Evolutionary conservation across 2,113 vertebrate genomes (phyloP).

Genomic region (Zeus faber): DNA sequence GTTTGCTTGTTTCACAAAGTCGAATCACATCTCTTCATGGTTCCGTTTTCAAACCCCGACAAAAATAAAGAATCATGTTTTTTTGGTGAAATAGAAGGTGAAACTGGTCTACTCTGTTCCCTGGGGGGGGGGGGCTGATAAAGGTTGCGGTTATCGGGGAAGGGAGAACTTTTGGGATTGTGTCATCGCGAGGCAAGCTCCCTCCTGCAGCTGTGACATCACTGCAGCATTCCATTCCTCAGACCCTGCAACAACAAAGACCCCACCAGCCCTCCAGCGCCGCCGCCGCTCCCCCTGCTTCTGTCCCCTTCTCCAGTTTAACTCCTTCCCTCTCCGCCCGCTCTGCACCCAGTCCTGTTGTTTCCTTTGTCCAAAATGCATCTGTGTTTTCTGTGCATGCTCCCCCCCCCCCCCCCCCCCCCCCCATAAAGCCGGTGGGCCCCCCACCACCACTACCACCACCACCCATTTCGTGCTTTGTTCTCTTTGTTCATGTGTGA

Average conservation of each 20-base stretch:
- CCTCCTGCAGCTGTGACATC: constrained; percentile 74
- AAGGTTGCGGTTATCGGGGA: constrained; percentile 44
- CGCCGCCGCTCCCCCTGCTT: constrained; percentile 29
- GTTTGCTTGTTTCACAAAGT: background rate
- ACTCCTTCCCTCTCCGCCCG: constrained; percentile 40
- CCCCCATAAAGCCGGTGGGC: too few species aligned
- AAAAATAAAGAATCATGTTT: background rate
- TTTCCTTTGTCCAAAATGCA: constrained; percentile 2
- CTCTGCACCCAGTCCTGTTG: background rate
- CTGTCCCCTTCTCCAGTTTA: constrained; percentile 43
- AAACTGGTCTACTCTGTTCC: constrained; percentile 22
- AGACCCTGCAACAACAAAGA: constrained; percentile 69
- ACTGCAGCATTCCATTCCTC: constrained; percentile 74
- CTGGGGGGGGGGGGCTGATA: constrained; percentile 47
- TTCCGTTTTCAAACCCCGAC: background rate
- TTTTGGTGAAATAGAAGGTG: background rate
- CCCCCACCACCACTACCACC: too few species aligned
- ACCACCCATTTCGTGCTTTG: too few species aligned
- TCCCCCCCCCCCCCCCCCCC: too few species aligned
- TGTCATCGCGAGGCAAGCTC: constrained; percentile 74
- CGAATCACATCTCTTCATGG: too few species aligned
- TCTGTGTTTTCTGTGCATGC: constrained; percentile 1
- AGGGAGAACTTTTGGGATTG: constrained; percentile 59
- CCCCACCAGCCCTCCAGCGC: constrained; percentile 37
- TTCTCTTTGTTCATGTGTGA: too few species aligned